Conservation (phyloP, 2,888 invertebrate genomes). For the Odiellus spinosus region DNA sequence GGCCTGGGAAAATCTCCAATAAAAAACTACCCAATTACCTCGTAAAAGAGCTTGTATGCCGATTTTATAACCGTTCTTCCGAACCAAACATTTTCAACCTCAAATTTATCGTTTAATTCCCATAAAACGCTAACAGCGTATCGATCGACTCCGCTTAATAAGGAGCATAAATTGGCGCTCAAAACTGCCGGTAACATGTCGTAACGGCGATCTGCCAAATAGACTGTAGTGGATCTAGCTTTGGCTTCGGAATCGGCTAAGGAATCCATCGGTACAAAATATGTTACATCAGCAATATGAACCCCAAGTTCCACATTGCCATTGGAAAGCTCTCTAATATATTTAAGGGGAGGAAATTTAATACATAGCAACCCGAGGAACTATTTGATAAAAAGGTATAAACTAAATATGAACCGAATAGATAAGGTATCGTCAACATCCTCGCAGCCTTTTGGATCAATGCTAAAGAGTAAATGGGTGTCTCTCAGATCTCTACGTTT, state of each 20-base stretch:
- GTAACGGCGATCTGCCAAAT: slow-evolving; percentile 30
- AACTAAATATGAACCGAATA: slow-evolving; percentile 22
- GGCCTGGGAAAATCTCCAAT: neutral
- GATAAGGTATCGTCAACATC: slow-evolving; percentile 31
- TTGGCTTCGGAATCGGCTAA: slow-evolving; percentile 31
- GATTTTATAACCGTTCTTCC: slow-evolving; percentile 36
- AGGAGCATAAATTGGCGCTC: slow-evolving; percentile 28
- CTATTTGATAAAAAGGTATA: too few species aligned
- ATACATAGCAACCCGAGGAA: too few species aligned
- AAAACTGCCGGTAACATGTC: slow-evolving; percentile 29
- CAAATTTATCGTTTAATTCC: slow-evolving; percentile 24
- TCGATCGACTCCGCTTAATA: slow-evolving; percentile 27
- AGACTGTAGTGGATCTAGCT: slow-evolving; percentile 35
- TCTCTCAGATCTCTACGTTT: slow-evolving; percentile 25
- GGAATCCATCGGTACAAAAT: slow-evolving; percentile 32
- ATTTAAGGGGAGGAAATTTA: neutral
- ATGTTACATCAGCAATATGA: slow-evolving; percentile 39
- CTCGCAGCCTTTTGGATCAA: slow-evolving; percentile 31
- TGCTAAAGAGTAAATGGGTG: slow-evolving; percentile 28
- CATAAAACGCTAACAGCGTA: slow-evolving; percentile 31
- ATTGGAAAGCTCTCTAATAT: slow-evolving; percentile 22
- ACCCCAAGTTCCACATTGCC: slow-evolving; percentile 32
- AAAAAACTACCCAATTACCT: slow-evolving; percentile 20
- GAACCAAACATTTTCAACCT: slow-evolving; percentile 33
- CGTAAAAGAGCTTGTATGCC: slow-evolving; percentile 36